Percentiles rank a stretch among this genome's conserved stretches.
Evolutionary conservation across 2,888 invertebrate genomes (phyloP).

Genomic region (Tachystola acroxantha): DNA sequence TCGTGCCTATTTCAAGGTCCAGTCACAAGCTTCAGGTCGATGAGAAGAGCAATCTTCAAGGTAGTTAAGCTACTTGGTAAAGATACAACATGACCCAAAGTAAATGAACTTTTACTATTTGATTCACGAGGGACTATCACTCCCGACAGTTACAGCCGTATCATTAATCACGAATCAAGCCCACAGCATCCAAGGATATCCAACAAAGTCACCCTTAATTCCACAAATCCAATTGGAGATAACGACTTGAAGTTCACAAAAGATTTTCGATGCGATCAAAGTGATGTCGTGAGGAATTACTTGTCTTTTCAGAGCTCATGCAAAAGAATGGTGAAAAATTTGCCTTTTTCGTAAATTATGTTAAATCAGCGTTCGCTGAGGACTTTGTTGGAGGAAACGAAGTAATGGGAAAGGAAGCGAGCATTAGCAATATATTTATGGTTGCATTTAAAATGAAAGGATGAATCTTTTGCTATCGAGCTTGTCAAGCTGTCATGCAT

Average conservation of each 20-base stretch:
- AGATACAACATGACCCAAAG: background rate
- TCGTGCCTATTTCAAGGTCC: too few species aligned
- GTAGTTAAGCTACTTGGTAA: too few species aligned
- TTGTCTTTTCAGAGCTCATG: constrained; percentile 28
- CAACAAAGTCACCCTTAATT: constrained; percentile 21
- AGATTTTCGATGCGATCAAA: constrained; percentile 36
- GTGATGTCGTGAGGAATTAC: constrained; percentile 30
- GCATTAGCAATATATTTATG: background rate
- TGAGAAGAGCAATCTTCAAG: too few species aligned
- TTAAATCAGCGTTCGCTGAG: constrained; percentile 34
- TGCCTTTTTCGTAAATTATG: constrained; percentile 39
- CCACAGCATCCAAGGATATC: constrained; percentile 2
- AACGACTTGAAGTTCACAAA: constrained; percentile 41
- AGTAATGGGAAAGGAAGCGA: background rate
- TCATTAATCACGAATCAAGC: constrained; percentile 11
- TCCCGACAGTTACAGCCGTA: constrained; percentile 5
- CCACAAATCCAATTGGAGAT: constrained; percentile 37
- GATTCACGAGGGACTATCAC: constrained; percentile 2
- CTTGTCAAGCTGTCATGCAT: too few species aligned
- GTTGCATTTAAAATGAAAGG: too few species aligned
- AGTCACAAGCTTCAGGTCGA: background rate
- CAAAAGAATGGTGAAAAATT: constrained; percentile 36
- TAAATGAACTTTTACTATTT: background rate
- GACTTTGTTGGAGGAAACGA: constrained; percentile 12
- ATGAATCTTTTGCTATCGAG: too few species aligned